Conservation (phyloP, 2,888 invertebrate genomes). For the Chromoteleia sp. region DNA sequence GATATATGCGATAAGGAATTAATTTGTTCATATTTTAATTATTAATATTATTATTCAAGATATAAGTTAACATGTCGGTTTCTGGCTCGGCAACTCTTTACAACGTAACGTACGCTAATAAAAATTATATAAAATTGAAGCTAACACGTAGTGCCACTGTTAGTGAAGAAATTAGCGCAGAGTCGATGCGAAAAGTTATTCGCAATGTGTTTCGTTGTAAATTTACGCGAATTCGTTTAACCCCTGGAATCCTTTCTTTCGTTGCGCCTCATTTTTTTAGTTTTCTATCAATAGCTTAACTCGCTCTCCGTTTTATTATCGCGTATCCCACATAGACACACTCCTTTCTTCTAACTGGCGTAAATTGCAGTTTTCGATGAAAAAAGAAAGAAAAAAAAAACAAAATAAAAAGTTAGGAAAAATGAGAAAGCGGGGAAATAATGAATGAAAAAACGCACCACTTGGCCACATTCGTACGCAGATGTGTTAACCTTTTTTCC, state of each 20-base stretch:
- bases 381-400: conserved; percentile 36
- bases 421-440: conserved; percentile 59
- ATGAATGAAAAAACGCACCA: conserved; percentile 54
- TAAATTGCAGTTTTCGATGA: conserved; percentile 59
- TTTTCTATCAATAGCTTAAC: conserved; percentile 40
- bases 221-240: neutral
- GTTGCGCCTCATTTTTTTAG: conserved; percentile 60
- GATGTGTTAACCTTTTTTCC: conserved; percentile 68
- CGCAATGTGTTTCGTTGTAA: neutral
- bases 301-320: conserved; percentile 55
- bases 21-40: no score
- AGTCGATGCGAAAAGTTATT: no score
- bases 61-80: no score
- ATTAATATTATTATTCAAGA: no score
- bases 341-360: conserved; percentile 54
- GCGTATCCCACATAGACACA: conserved; percentile 30
- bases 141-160: no score
- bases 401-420: conserved; percentile 58
- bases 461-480: conserved; percentile 64
- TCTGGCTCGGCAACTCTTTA: no score
- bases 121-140: no score
- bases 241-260: conserved; percentile 44
- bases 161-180: no score
- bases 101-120: no score
- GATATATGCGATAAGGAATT: no score